These are phyloP conservation scores for Agrochola lychnidis DNA, from an alignment of 2,888 invertebrate genomes.

Conservation along the genomic window DNA sequence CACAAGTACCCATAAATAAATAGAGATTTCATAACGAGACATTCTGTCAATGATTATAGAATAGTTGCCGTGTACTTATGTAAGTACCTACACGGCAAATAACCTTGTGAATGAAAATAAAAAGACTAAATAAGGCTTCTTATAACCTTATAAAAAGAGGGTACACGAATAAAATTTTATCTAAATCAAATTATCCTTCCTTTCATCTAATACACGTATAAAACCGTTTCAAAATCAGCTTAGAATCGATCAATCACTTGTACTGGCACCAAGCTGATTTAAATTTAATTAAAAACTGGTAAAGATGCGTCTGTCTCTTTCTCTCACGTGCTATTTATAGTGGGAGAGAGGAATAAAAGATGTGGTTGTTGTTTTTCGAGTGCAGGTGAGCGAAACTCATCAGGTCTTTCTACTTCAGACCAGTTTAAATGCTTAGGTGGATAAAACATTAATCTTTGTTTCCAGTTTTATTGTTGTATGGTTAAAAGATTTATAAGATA, in stretches of 20 bases:
- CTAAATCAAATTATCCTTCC: conserved; percentile 21
- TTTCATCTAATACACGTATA: conserved; percentile 8
- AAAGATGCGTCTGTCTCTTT: conserved; percentile 20
- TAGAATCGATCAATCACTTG: conserved; percentile 33
- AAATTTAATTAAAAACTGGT: conserved; percentile 44
- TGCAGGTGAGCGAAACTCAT: conserved; percentile 50
- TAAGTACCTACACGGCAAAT: no score
- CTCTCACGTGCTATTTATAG: neutral
- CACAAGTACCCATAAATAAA: neutral
- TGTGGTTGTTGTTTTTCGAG: conserved; percentile 27
- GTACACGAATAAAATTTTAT: conserved; percentile 21
- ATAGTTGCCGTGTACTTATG: no score
- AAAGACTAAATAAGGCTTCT: neutral
- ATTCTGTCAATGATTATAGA: neutral
- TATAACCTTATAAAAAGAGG: conserved; percentile 19
- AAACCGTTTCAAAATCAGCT: conserved; percentile 23
- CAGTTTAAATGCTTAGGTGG: conserved; percentile 28
- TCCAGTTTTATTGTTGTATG: conserved; percentile 14
- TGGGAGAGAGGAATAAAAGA: conserved; percentile 10
- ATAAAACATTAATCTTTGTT: conserved; percentile 31
- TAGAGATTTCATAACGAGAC: neutral
- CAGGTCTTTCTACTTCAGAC: conserved; percentile 13
- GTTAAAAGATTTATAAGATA: conserved; percentile 16
- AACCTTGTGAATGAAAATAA: neutral
- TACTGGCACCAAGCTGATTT: conserved; percentile 12